A percentile compares a stretch with the other conserved stretches of the same genome.
Evolutionary conservation across 1,140 invertebrate genomes (phyloP).

Genomic region (Stegodyphus mimosarum): DNA sequence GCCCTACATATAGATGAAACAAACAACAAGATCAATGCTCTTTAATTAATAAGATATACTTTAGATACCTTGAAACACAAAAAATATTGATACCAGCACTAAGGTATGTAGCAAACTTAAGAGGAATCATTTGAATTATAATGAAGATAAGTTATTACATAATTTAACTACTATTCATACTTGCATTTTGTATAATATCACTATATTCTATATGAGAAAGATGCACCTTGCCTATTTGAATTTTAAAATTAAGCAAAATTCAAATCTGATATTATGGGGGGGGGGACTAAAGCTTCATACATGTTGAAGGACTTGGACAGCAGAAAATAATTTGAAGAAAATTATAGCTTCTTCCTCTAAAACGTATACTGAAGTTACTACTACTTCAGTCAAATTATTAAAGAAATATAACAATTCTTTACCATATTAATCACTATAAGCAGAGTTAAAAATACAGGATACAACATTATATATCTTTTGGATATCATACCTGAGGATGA

Average conservation of each 20-base stretch:
- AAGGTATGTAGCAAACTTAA: background rate
- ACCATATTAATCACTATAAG: too few relatives aligned
- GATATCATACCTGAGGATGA: slow-evolving; percentile 13
- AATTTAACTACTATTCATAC: background rate
- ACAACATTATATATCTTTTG: background rate
- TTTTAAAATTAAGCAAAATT: background rate
- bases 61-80: background rate
- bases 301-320: too few relatives aligned
- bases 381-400: too few relatives aligned
- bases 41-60: background rate
- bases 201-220: background rate
- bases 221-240: background rate
- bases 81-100: background rate
- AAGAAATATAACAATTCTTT: too few relatives aligned
- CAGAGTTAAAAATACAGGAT: background rate
- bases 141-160: background rate
- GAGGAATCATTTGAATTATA: too few relatives aligned
- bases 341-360: too few relatives aligned
- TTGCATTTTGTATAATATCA: background rate
- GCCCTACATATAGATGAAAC: too few relatives aligned
- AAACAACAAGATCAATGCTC: too few relatives aligned
- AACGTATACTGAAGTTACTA: too few relatives aligned
- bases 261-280: too few relatives aligned
- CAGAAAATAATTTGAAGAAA: too few relatives aligned
- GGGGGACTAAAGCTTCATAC: too few relatives aligned